Conservation (phyloP, 1,140 invertebrate genomes). For the Oedothorax gibbosus region DNA sequence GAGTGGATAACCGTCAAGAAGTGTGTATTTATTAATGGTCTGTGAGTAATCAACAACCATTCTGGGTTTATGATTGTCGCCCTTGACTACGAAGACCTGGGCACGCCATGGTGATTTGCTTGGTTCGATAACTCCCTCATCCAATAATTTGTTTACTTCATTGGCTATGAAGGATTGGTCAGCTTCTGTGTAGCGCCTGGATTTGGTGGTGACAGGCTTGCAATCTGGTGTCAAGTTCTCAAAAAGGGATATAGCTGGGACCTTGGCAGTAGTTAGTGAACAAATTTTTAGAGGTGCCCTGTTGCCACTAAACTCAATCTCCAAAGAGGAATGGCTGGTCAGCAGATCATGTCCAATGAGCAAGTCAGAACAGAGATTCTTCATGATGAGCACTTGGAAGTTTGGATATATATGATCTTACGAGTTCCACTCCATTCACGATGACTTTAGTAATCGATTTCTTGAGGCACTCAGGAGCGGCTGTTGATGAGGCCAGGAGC, state of each 20-base stretch:
- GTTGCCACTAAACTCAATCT: neutral
- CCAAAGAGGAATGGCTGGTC: too few relatives aligned
- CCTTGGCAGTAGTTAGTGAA: neutral
- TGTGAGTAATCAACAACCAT: neutral
- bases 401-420: too few relatives aligned
- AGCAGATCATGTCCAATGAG: too few relatives aligned
- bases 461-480: too few relatives aligned
- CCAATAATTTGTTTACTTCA: neutral
- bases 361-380: too few relatives aligned
- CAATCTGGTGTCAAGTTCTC: neutral
- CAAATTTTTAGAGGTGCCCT: neutral
- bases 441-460: too few relatives aligned
- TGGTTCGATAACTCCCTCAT: neutral
- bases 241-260: neutral
- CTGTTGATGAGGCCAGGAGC: too few relatives aligned
- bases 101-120: neutral
- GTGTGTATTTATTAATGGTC: neutral
- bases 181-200: neutral
- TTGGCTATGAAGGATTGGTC: neutral
- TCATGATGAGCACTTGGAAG: too few relatives aligned
- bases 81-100: neutral
- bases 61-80: neutral
- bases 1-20: neutral
- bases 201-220: neutral
- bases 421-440: too few relatives aligned